Base-by-base conservation (phyloP, 2,888 invertebrate genomes). In the Cylindroiulus punctatus region DNA sequence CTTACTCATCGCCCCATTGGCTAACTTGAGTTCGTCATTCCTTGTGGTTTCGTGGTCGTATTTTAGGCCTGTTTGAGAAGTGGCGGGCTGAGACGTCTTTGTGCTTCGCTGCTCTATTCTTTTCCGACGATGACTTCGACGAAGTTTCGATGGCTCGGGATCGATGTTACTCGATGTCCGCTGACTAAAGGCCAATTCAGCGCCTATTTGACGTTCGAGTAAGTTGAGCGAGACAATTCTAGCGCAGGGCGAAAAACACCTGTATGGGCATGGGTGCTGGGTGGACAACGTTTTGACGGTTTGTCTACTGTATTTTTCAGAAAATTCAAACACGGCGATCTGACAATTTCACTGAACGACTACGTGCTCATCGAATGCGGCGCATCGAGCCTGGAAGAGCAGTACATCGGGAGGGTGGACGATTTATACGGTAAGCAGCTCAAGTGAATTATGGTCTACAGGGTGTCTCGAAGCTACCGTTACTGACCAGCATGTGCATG, bases 151-250 rank as follows among this genome's bases (percentile, higher is more conserved):
- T 83, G 83, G 83, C 14, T 83, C 36, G 83, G 83, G 26, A 14
- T 14, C 32, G 83, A 40, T 36, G 22, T 22, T 22, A 42, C 1
- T 26, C n/a, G 26, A 83, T 1, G 22, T 22, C 42, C 44, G 36
- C n/a, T 22, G 14, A 40, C 42, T 1, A 83, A 83, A 36, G 44
- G 17, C 40, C 22, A 26, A 36, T 83, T 36, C 26, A 36, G 42
- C 83, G 83, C 44, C 83, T 40, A 83, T n/a, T n/a, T 22, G 36
- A 83, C 40, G 12, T 83, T 22, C 36, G 14, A 83, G 83, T 83
- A 44, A 83, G 83, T 83, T 10, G 1, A 19, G 17, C 36, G n/a
- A n/a, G 10, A n/a, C 83, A 2, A n/a, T 36, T 36, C 36, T 30
- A 36, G 26, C 8, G 12, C 32, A 10, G 10, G 12, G 30, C n/a